Conservation (phyloP, 2,113 vertebrate species). For the Herpailurus yagouaroundi region DNA sequence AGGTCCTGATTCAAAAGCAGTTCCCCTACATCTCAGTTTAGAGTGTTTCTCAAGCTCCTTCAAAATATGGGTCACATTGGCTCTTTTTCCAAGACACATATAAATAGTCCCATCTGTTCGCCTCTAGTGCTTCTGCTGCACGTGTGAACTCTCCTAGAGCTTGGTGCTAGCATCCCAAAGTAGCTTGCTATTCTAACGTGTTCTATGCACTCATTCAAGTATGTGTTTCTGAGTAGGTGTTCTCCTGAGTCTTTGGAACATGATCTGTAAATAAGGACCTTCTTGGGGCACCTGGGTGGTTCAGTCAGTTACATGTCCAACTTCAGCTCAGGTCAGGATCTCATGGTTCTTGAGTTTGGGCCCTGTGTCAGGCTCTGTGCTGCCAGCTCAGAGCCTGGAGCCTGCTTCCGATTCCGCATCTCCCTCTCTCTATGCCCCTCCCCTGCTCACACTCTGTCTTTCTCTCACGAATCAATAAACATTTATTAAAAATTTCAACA, state of each 20-base stretch:
- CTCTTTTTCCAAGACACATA: not conserved
- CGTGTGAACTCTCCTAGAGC: not conserved
- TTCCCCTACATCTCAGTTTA: not conserved
- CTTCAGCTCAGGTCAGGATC: too few species aligned
- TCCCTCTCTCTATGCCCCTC: too few species aligned
- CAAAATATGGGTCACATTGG: not conserved
- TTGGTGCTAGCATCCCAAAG: not conserved
- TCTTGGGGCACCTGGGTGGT: not conserved
- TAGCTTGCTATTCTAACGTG: not conserved
- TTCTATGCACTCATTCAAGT: not conserved
- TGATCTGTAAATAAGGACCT: not conserved
- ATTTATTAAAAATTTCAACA: too few species aligned
- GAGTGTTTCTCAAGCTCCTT: not conserved
- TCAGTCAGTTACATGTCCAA: too few species aligned
- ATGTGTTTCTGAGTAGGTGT: not conserved
- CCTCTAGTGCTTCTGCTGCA: not conserved
- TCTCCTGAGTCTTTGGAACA: not conserved
- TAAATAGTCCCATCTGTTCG: not conserved
- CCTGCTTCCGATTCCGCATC: too few species aligned
- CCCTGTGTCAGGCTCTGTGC: too few species aligned
- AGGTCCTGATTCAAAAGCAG: not conserved
- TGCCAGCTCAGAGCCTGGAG: too few species aligned
- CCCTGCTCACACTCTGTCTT: too few species aligned
- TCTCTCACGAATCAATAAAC: too few species aligned
- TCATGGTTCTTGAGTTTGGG: too few species aligned